Evolutionary conservation across 2,797 vertebrate species (phyloP), one percentile per base, ranked within the genome.

Genomic region (Eulemur albifrons): DNA sequence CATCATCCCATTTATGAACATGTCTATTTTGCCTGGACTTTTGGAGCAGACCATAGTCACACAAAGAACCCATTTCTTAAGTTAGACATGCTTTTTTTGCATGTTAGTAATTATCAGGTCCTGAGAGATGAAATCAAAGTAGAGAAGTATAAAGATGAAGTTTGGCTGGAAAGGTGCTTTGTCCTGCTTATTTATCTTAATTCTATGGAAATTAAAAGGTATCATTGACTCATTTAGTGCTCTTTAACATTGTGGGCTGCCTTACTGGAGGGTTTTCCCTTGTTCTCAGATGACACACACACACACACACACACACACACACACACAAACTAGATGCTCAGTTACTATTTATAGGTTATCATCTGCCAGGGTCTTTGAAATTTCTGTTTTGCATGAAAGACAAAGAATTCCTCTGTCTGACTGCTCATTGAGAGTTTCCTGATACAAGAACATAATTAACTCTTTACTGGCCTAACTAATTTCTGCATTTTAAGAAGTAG

Each of bases 381-480:
- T 97, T 97, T 96, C 98, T 98, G 94, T 97, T 97, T 90, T 95
- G 98, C 97, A 97, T 97, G 96, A 96, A 97, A 98, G 98, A 99
- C 98, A 99, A 99, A 98, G 98, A 98, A 97, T 98, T 97, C 96
- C 87, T 97, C 96, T 97, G 97, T 98, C 98, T 98, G 98, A 98
- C 98, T 95, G 96, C 86, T 98, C 97, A 98, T 98, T 95, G 98
- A 98, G 97, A 95, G 97, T 98, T 98, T 98, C 96, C 98, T 98
- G 98, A 97, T 98, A 97, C 67, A 90, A 95, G 97, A 98, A 98
- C 38, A 0, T 97, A 98, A 98, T 98, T 98, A 99, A 98, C 98
- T 98, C 98, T 98, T 98, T 98, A 96, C 97, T 98, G 97, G 97
- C 96, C 98, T 96, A 98, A 98, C 98, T 96, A 98, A 98, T 98